These are phyloP conservation scores for Zaprionus inermis DNA, from an alignment of 1,140 invertebrate genomes.

Conservation along the genomic window DNA sequence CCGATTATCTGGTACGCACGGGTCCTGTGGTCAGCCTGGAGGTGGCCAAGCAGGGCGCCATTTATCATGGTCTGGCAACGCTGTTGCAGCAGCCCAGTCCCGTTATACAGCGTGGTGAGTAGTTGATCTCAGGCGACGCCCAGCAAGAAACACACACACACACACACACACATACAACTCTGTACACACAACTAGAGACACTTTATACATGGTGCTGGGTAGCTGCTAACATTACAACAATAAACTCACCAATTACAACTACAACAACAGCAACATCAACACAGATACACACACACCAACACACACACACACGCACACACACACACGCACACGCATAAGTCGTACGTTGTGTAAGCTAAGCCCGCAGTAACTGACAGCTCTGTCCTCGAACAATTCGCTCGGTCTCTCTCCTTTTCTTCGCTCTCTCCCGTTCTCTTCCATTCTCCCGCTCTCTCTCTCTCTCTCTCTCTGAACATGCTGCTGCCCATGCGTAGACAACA, in stretches of 20 bases:
- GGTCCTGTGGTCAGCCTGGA: slow-evolving; percentile 96
- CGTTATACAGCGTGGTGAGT: slow-evolving; percentile 91
- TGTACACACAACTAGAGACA: slow-evolving; percentile 42
- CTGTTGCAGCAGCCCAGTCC: slow-evolving; percentile 96
- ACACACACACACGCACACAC: slow-evolving; percentile 21
- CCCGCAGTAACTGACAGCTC: slow-evolving; percentile 54
- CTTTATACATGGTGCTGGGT: slow-evolving; percentile 54
- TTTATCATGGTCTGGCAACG: slow-evolving; percentile 97
- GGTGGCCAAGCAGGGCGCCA: slow-evolving; percentile 98
- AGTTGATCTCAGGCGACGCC: slow-evolving; percentile 23
- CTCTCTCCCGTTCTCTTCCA: background rate
- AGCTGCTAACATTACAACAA: slow-evolving; percentile 56
- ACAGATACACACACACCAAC: slow-evolving; percentile 35
- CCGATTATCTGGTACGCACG: slow-evolving; percentile 97
- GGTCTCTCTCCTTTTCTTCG: background rate
- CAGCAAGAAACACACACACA: slow-evolving; percentile 38
- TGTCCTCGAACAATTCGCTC: slow-evolving; percentile 19
- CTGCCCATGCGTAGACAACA: slow-evolving; percentile 43
- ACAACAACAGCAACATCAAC: slow-evolving; percentile 9
- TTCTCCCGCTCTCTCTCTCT: background rate
- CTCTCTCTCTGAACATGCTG: slow-evolving; percentile 44
- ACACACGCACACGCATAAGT: slow-evolving; percentile 28
- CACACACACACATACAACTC: slow-evolving; percentile 17
- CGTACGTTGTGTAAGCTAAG: slow-evolving; percentile 66
- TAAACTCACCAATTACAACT: slow-evolving; percentile 13